Evolutionary conservation across 2,888 invertebrate genomes (phyloP), one percentile per base, ranked within the genome.

Genomic region (Xylota segnis): DNA sequence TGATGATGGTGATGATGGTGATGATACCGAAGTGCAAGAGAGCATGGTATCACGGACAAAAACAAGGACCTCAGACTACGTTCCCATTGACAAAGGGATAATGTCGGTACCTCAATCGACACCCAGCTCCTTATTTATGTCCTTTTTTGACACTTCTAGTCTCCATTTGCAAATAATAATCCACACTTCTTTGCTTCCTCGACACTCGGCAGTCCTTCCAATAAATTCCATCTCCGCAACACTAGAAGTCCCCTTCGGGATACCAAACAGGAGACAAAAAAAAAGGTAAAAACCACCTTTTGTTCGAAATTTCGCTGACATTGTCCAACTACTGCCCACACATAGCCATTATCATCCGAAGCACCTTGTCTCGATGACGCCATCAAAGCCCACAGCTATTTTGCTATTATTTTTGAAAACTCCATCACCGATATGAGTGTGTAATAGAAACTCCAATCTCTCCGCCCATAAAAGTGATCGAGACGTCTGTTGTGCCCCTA

Each of bases 401-500:
- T 18, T 7, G 68, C 27, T 68, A 54, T 43, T 43, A 68, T 54
- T 54, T 43, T 23, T 16, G 16, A 68, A 71, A 71, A 72, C 56
- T 58, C 77, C 40, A 66, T 83, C 77, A 54, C 61, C 37, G 65
- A 72, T 72, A 71, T 72, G 18, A 83, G 45, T 68, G 45, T 68
- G 52, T 29, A 45, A 63, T 61, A 54, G 37, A 75, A 82, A 65
- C 27, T 75, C 50, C 76, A 76, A 76, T 82, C 70, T 76, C 43
- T 58, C 29, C 56, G 3, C 29, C 47, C 45, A 59, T 75, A 76
- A 82, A 70, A 76, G 50, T 58, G 75, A 76, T 76, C 82, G 56
- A 76, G 50, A 71, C 47, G 76, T 50, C 82, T 71, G 70, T 43
- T 71, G 23, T 63, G 56, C 23, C 14, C 37, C 29, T n/a, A n/a